Evolutionary conservation across 2,113 vertebrate species (phyloP), one percentile per base, ranked within the genome.

Genomic region (Vicugna pacos): DNA sequence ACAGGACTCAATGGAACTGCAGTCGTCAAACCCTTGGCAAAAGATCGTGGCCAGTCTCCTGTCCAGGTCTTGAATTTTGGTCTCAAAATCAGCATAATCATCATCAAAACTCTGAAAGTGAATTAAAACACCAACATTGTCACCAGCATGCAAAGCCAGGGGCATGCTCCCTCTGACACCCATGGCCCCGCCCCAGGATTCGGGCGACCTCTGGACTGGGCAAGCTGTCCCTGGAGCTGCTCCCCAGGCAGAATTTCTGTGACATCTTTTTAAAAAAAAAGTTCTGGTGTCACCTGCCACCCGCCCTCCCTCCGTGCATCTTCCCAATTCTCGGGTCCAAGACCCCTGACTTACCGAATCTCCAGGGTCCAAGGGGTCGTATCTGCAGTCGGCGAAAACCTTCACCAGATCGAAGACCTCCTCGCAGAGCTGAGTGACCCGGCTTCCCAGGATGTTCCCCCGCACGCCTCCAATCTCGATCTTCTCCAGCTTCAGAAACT

Each of bases 401-500:
- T 97, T 98, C 84, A 98, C 91, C 48, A 98, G 93, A n/a, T 98
- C 97, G 1, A 98, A 98, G 77, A 99, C 97, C 82, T 99, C 99
- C 4, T 98, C 97, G 0, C 98, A 99, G 67, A 99, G 96, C 69
- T 79, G 97, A 3, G 97, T 12, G 60, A 99, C 95, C 91, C 89
- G 92, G 38, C 30, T 91, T 1, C 98, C 97, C 0, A 99, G 94
- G 89, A 98, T 75, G 75, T 96, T 98, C 5, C 99, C 99, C 76
- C 94, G 75, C 60, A 98, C 96, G 0, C 99, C 99, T 8, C 98
- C 99, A 5, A 99, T 22, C 73, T 98, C 98, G 0, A 96, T 97
- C 46, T 99, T 99, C 94, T 99, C 99, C 93, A 99, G 93, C 97
- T 98, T 98, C 94, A 96, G 81, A 12, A 99, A 98, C 96, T 99